A percentile compares a stretch with the other conserved stretches of the same genome.
phyloP scores from a whole-genome alignment of 2,113 vertebrate species.

The Ptilonorhynchus violaceus region DNA sequence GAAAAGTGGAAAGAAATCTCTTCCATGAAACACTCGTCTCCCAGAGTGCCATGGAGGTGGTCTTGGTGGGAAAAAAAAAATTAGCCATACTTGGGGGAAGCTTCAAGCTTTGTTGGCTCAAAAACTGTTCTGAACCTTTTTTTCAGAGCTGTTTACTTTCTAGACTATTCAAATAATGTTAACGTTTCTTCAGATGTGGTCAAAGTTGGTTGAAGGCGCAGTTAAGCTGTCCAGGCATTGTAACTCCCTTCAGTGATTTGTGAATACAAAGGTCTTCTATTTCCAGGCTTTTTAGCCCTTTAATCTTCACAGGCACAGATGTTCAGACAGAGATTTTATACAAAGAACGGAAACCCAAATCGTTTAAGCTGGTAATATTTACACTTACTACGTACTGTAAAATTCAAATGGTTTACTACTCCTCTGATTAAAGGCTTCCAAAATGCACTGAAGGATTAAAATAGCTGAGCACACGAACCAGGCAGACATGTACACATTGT shows the following conservation, averaged over 20 bases:
- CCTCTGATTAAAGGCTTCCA: slow-evolving; percentile 43
- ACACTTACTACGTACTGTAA: background rate
- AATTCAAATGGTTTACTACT: background rate
- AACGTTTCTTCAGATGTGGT: slow-evolving; percentile 54
- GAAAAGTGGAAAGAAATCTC: background rate
- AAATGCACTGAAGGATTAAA: slow-evolving; percentile 23
- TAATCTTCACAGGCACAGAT: slow-evolving; percentile 47
- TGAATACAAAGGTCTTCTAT: slow-evolving; percentile 58
- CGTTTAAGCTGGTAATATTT: slow-evolving; percentile 37
- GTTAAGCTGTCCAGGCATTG: slow-evolving; percentile 19
- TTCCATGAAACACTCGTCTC: background rate
- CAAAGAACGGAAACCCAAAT: slow-evolving; percentile 37
- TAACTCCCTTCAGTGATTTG: slow-evolving; percentile 41
- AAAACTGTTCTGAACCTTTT: background rate
- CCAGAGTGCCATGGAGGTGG: background rate
- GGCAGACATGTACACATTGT: slow-evolving; percentile 8
- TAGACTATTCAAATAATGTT: slow-evolving; percentile 33
- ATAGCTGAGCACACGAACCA: background rate
- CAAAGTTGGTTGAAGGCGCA: background rate
- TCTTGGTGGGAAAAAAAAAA: background rate
- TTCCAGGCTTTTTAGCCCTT: slow-evolving; percentile 48
- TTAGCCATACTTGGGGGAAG: background rate
- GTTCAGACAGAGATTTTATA: slow-evolving; percentile 44
- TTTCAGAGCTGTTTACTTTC: slow-evolving; percentile 11
- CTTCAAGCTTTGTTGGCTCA: background rate